A percentile compares a stretch with the other conserved stretches of the same genome.
These are phyloP conservation scores for Mastomys natalensis DNA, from an alignment of 2,113 vertebrate species.

Conservation along the genomic window DNA sequence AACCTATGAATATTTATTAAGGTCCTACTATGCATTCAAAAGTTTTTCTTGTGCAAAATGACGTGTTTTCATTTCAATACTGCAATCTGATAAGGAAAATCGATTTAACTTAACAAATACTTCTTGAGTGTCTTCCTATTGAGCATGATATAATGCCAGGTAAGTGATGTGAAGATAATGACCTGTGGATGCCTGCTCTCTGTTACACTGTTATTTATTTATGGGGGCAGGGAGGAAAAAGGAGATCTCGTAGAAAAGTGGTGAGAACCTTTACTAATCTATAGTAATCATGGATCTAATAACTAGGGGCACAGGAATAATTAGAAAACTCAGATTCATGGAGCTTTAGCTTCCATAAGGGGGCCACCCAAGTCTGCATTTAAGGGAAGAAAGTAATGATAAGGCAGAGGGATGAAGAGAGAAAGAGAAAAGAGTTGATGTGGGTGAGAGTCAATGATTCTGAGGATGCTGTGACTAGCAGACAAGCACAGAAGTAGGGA, in stretches of 20 bases:
- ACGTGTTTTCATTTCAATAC: conserved; percentile 9
- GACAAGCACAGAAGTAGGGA: neutral
- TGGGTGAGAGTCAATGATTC: neutral
- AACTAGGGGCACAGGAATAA: neutral
- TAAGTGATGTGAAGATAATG: neutral
- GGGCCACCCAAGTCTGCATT: neutral
- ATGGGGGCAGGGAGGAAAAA: neutral
- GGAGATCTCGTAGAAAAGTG: neutral
- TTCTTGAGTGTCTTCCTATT: neutral
- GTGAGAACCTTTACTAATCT: neutral
- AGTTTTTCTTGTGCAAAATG: neutral
- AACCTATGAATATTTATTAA: conserved; percentile 58
- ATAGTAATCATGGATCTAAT: neutral
- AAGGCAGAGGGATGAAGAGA: neutral
- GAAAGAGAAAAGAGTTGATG: neutral
- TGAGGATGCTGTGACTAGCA: neutral
- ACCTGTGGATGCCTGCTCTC: neutral
- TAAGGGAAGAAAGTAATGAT: neutral
- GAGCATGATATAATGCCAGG: neutral
- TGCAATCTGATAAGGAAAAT: conserved; percentile 15
- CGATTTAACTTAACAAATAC: conserved; percentile 12
- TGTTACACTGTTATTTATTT: neutral
- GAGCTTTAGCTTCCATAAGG: neutral
- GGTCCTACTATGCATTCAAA: conserved; percentile 66
- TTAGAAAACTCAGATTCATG: neutral